Evolutionary conservation across 2,797 vertebrate species (phyloP).

Genomic region (Ctenopoma kingsleyae): DNA sequence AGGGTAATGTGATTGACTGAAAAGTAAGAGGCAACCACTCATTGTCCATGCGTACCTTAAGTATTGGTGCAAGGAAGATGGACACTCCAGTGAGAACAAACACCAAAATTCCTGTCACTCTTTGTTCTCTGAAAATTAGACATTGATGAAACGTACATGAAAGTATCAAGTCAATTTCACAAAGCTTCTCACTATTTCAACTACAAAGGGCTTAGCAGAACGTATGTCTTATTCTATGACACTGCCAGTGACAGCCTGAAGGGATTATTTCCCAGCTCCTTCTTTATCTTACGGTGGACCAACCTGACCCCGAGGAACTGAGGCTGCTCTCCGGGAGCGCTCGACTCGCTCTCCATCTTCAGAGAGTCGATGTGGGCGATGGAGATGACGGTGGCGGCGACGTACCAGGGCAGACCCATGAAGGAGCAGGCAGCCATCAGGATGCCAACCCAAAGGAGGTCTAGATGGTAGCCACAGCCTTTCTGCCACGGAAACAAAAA

Average conservation of each 20-base stretch:
- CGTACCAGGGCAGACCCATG: conserved; percentile 96
- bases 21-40: too few species aligned
- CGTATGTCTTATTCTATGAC: neutral
- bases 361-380: conserved; percentile 98
- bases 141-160: conserved; percentile 31
- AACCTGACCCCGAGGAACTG: conserved; percentile 97
- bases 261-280: neutral
- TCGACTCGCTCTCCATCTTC: conserved; percentile 98
- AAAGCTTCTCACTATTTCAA: neutral
- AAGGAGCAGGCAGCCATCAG: conserved; percentile 94
- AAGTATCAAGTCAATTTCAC: conserved; percentile 11
- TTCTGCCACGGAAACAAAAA: conserved; percentile 83
- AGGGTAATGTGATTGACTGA: too few species aligned
- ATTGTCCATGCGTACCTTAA: conserved; percentile 87
- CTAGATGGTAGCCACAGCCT: conserved; percentile 95
- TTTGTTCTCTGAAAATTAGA: conserved; percentile 89
- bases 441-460: conserved; percentile 95
- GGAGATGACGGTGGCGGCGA: conserved; percentile 98
- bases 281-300: conserved; percentile 10
- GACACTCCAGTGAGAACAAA: conserved; percentile 95
- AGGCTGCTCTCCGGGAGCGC: conserved; percentile 94
- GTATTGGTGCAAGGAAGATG: conserved; percentile 94
- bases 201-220: neutral
- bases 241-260: neutral
- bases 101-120: conserved; percentile 93